Base-by-base conservation (phyloP, 2,797 vertebrate genomes). In the Apogon hyalosoma region DNA sequence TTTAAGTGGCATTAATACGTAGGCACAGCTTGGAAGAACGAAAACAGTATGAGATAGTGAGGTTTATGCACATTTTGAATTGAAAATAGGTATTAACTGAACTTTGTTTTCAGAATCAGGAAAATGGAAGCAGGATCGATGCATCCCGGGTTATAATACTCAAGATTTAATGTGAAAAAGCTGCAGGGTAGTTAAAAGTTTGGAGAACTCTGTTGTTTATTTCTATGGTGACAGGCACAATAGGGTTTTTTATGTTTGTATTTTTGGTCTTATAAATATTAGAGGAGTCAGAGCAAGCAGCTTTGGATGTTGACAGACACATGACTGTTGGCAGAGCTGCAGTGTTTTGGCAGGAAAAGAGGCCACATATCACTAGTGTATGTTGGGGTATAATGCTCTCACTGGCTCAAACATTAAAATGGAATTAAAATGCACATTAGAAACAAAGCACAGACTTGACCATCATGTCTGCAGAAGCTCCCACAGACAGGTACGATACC, bases 321-420 rank as follows among this genome's bases (percentile, higher is more conserved):
- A 28, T 43, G 40, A 53, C 45, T 43, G 54, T 21, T 76, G 66
- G 66, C 62, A 60, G 65, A 45, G 56, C 41, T 19, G 62, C 52
- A 18, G 61, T 11, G 15, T 60, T 57, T 62, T 63, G 67, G 56
- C 71, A 63, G 78, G 50, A 68, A 50, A 64, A 70, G 43, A 59
- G 59, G 49, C 56, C 13, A 15, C 61, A 66, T 65, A 56, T 50
- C 31, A 36, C 58, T 13, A 53, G 39, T 31, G 15, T 51, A 59
- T 40, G 56, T 57, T 38, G 3, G 40, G 24, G 14, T 8, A 7
- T 2, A 11, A 39, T 2, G 36, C 59, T 55, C 49, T 53, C 52
- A 48, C 46, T 54, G 40, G 38, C 21, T 16, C 19, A 40, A 40
- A 24, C 36, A 46, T 49, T 58, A 45, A 58, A 58, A 45, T 21